These are phyloP conservation scores for Cirrhinus molitorella DNA, from an alignment of 2,797 vertebrate species.

Conservation along the genomic window DNA sequence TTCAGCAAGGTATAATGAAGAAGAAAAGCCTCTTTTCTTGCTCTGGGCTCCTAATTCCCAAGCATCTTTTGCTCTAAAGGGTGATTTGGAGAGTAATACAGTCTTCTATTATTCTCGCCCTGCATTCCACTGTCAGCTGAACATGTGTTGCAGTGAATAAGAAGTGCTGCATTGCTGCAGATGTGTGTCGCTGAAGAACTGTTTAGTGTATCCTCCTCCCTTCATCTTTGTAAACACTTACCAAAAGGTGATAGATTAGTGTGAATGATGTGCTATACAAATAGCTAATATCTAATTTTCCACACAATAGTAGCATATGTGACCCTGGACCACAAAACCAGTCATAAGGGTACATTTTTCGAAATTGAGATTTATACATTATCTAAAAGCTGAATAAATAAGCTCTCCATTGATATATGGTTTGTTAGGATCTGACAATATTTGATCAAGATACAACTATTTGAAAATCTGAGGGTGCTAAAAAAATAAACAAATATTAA, in stretches of 20 bases:
- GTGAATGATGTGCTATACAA: neutral
- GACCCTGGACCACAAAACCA: no score
- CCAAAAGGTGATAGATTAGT: neutral
- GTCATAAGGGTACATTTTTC: no score
- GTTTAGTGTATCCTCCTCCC: neutral
- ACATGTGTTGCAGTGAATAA: constrained; percentile 21
- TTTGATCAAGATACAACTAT: no score
- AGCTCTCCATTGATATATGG: no score
- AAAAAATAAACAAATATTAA: no score
- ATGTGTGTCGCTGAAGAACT: neutral
- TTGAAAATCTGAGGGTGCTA: no score
- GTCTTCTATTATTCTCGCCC: constrained; percentile 8
- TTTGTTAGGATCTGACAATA: no score
- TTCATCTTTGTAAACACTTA: neutral
- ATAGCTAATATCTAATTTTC: neutral
- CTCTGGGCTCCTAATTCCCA: constrained; percentile 15
- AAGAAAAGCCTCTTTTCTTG: constrained; percentile 20
- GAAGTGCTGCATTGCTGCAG: constrained; percentile 30
- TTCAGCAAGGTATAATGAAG: constrained; percentile 28
- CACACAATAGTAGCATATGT: neutral
- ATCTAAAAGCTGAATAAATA: no score
- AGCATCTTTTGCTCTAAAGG: constrained; percentile 11
- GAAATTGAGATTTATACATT: no score
- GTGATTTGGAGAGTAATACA: neutral
- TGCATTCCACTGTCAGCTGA: constrained; percentile 1